These are phyloP conservation scores for Pristionchus exspectatus DNA, from an alignment of 2,888 invertebrate genomes.

Conservation along the genomic window DNA sequence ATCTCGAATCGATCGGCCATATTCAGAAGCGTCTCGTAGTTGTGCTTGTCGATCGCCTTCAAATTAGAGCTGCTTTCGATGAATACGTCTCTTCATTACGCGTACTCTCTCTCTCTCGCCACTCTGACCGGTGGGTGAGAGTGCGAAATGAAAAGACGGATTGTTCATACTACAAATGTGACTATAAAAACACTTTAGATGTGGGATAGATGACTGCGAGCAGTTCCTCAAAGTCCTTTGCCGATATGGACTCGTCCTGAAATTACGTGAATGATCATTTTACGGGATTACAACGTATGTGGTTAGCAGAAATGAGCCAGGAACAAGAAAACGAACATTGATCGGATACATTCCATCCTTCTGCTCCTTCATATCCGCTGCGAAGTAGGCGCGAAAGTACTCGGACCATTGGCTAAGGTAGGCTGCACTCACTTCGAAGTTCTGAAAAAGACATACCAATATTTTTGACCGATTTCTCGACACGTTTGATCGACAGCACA, in stretches of 20 bases:
- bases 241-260: background rate
- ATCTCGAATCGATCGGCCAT: background rate
- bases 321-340: too few relatives aligned
- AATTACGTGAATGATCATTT: too few relatives aligned
- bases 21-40: background rate
- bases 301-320: too few relatives aligned
- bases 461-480: too few relatives aligned
- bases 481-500: too few relatives aligned
- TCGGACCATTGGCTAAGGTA: background rate
- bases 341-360: background rate
- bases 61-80: too few relatives aligned
- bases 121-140: too few relatives aligned
- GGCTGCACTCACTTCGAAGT: background rate
- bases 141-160: too few relatives aligned
- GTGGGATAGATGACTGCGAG: background rate
- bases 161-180: too few relatives aligned
- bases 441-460: background rate
- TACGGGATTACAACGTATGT: background rate
- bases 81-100: too few relatives aligned
- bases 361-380: background rate
- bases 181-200: background rate
- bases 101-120: too few relatives aligned
- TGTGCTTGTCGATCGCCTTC: too few relatives aligned
- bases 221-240: background rate
- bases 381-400: background rate